Evolutionary conservation across 2,888 invertebrate genomes (phyloP).

Genomic region (Agrochola circellaris): DNA sequence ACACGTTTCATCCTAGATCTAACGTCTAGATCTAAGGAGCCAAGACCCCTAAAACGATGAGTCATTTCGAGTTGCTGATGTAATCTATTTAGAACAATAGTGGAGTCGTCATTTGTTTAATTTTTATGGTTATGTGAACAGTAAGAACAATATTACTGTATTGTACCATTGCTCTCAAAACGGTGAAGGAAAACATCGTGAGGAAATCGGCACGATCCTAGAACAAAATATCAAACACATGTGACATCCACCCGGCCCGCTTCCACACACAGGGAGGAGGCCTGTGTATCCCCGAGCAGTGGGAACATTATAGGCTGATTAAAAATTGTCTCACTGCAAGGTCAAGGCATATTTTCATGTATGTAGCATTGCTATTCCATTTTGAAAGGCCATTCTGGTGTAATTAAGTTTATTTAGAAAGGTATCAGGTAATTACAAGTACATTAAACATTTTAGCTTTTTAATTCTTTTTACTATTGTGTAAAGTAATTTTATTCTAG

Average conservation of each 20-base stretch:
- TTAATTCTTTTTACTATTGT: no score
- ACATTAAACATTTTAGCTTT: no score
- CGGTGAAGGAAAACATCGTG: background rate
- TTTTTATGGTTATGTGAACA: background rate
- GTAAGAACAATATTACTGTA: background rate
- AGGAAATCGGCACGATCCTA: no score
- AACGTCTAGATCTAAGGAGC: slow-evolving; percentile 47
- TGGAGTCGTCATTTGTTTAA: slow-evolving; percentile 28
- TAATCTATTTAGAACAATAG: slow-evolving; percentile 37
- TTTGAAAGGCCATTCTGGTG: no score
- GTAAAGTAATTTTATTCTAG: no score
- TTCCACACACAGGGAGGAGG: background rate
- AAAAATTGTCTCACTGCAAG: background rate
- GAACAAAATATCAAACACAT: background rate
- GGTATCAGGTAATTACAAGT: no score
- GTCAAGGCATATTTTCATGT: background rate
- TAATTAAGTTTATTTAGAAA: no score
- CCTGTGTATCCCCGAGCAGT: background rate
- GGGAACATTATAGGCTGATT: no score
- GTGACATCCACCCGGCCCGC: background rate
- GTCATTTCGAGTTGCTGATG: slow-evolving; percentile 39
- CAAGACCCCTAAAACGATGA: slow-evolving; percentile 42
- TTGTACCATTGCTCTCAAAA: background rate
- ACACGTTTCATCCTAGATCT: slow-evolving; percentile 47
- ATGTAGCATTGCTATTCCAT: background rate